Evolutionary conservation across 2,113 vertebrate species (phyloP).

Genomic region (Chitala chitala): DNA sequence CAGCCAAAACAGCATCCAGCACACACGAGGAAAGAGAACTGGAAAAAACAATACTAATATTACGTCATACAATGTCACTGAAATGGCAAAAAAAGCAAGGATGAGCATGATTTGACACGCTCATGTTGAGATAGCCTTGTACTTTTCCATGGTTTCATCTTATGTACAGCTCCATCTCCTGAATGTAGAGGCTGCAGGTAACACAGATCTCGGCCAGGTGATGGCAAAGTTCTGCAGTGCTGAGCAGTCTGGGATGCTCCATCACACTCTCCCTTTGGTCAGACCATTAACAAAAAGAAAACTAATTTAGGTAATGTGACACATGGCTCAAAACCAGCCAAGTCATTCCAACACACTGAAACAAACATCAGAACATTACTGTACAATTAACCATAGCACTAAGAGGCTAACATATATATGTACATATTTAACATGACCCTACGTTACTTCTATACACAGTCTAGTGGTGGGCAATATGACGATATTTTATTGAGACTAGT

Average conservation of each 20-base stretch:
- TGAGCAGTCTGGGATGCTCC: conserved; percentile 79
- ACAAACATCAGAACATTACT: neutral
- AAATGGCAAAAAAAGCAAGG: neutral
- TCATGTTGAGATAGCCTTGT: conserved; percentile 9
- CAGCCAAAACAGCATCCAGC: conserved; percentile 77
- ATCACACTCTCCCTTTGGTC: conserved; percentile 70
- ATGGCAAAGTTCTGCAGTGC: conserved; percentile 86
- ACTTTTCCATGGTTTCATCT: conserved; percentile 91
- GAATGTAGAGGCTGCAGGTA: conserved; percentile 83
- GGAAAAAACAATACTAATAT: conserved; percentile 24
- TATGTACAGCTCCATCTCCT: conserved; percentile 92
- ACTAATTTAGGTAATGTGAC: neutral
- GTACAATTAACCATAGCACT: neutral
- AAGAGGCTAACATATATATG: too few relatives aligned
- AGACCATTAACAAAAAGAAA: neutral
- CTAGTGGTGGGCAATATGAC: too few relatives aligned
- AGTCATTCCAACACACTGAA: neutral
- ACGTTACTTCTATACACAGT: too few relatives aligned
- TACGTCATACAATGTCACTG: neutral
- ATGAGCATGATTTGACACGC: too few relatives aligned
- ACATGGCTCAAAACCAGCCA: neutral
- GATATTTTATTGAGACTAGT: too few relatives aligned
- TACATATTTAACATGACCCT: too few relatives aligned
- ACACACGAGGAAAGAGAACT: conserved; percentile 91
- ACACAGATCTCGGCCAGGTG: conserved; percentile 93